Base-by-base conservation (phyloP, 2,113 vertebrate species). In the Ceyx cyanopectus region DNA sequence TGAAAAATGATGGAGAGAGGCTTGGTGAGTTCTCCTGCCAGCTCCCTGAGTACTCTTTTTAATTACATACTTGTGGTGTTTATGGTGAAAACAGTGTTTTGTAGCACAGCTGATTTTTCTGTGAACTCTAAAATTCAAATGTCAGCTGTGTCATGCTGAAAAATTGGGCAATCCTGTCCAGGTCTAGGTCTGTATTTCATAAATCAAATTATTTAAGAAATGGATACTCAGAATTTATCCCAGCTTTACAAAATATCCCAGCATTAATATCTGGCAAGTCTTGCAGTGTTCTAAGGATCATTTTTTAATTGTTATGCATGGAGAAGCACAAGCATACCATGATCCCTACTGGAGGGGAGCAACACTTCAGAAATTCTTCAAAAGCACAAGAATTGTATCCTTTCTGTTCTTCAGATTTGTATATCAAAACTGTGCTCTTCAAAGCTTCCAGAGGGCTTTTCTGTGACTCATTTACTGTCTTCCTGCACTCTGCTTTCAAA, bases 401-500 rank as follows among this genome's bases (percentile, higher is more conserved):
- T 19, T 62, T 93, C 51, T 81, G 63, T 87, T 77, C 10, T 77
- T 90, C 72, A 81, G 57, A 45, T 94, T 83, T 48, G 50, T 86
- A 30, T 78, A 53, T 78, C 90, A 95, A 95, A 89, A 77, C 4
- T 41, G 16, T 57, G 53, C 48, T 83, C 69, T 88, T 83, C 80
- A 50, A 40, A 86, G 46, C 70, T 92, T 95, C 63, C 92, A 87
- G 68, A 86, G 73, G 54, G 76, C 61, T 95, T 90, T 90, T 61
- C 76, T 86, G 29, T 72, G 57, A 84, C 57, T 95, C 85, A 95
- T 95, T 93, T 90, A 63, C 65, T 87, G 34, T 93, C 94, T 95
- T 95, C 81, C 82, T 93, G 60, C 80, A 53, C 74, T 88, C 80
- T 75, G 34, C 60, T 90, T 96, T 96, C 93, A 91, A 96, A 96